phyloP scores from a whole-genome alignment of 2,888 invertebrate species.

The Hymenopus coronatus region DNA sequence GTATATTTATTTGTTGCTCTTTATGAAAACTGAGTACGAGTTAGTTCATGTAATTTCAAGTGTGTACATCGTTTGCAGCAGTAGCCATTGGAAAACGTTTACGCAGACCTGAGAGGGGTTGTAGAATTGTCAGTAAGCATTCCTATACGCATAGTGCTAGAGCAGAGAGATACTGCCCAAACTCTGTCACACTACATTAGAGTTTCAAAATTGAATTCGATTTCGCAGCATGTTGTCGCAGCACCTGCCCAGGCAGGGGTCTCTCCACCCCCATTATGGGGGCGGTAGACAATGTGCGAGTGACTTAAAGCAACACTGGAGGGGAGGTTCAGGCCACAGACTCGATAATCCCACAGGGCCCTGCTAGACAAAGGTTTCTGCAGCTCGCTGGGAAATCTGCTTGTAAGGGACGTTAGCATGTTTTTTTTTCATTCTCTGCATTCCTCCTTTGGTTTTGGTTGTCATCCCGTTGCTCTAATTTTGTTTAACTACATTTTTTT shows the following conservation, averaged over 20 bases:
- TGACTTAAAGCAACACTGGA: not conserved
- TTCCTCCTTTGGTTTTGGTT: no score
- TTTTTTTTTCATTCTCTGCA: no score
- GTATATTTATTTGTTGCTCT: no score
- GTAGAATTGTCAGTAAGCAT: not conserved
- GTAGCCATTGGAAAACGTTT: not conserved
- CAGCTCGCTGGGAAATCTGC: not conserved
- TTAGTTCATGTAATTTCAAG: no score
- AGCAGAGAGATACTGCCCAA: not conserved
- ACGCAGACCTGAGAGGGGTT: no score
- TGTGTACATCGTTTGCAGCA: no score
- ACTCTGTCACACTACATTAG: not conserved
- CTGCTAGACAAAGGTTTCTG: not conserved
- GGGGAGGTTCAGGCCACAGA: not conserved
- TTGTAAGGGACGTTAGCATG: no score
- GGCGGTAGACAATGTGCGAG: not conserved
- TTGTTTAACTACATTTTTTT: not conserved
- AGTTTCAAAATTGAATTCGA: slow-evolving; percentile 22
- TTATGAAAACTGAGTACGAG: no score
- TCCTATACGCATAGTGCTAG: not conserved
- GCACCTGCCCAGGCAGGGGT: not conserved
- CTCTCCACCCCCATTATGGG: not conserved
- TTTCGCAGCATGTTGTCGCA: slow-evolving; percentile 20
- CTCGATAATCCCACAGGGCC: not conserved
- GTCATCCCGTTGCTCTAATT: not conserved